Evolutionary conservation across 1,140 invertebrate genomes (phyloP), one percentile per base, ranked within the genome.

Genomic region (Drosophila arizonae): DNA sequence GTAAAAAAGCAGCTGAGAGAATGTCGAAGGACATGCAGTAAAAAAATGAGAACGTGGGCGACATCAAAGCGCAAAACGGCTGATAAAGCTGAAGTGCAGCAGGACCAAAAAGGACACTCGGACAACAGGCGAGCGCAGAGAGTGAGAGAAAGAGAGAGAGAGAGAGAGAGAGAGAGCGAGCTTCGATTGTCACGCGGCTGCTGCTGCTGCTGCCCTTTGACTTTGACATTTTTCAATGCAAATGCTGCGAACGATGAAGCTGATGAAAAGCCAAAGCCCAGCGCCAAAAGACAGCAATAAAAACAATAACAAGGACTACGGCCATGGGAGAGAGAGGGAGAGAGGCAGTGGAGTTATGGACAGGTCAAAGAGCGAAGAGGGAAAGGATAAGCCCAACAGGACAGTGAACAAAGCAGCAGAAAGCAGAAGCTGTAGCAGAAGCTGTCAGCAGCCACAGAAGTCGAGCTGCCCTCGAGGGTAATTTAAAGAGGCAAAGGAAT

Each of bases 211-310:
- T 60, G 55, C 56, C 77, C 81, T 81, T 85, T 86, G 79, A 82
- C 81, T 84, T 77, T 72, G 60, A 67, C 64, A 87, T 80, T 88
- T 87, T 88, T 88, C 84, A 87, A 88, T 87, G 79, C 82, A 84
- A 87, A 86, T 88, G 76, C 50, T 88, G 76, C 50, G 55, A 56
- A 58, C 55, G 55, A 67, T 60, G 69, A 72, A 61, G 56, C 62
- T 85, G 81, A 86, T 87, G 81, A 87, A 86, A 86, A 86, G 81
- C 81, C 81, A 86, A 87, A 86, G 72, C 48, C 21, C 48, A 50
- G 13, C 11, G 48, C 64, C 46, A 74, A 57, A 61, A 64, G 82
- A 86, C 82, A 87, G 84, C 79, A 82, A 73, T 68, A 65, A 78
- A 86, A 87, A 81, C 69, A 65, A 64, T 50, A 21, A 17, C 30